Evolutionary conservation across 2,888 invertebrate genomes (phyloP).

Genomic region (Altica lythri): DNA sequence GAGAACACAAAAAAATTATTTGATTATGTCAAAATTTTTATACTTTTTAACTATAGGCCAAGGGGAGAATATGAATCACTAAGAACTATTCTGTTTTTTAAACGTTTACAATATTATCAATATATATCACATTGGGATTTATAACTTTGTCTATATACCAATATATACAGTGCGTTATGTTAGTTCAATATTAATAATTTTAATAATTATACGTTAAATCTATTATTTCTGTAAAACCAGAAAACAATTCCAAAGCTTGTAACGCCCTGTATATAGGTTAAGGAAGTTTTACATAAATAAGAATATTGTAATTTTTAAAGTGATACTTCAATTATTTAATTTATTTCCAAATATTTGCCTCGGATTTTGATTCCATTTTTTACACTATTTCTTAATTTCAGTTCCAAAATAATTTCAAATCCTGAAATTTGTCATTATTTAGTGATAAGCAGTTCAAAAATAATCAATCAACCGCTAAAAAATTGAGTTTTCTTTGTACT

Average conservation of each 20-base stretch:
- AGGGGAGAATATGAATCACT: constrained; percentile 31
- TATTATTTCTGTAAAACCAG: constrained; percentile 39
- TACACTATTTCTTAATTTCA: too few species aligned
- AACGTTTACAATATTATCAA: constrained; percentile 50
- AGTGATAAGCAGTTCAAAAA: too few species aligned
- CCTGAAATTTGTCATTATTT: too few species aligned
- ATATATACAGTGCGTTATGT: constrained; percentile 27
- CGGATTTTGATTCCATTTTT: too few species aligned
- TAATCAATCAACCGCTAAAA: too few species aligned
- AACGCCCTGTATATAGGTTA: constrained; percentile 27
- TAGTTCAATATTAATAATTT: constrained; percentile 18
- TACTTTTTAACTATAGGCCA: constrained; percentile 30
- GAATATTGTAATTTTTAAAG: too few species aligned
- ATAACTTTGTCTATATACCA: constrained; percentile 38
- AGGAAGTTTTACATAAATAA: constrained; percentile 1
- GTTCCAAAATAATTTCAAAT: too few species aligned
- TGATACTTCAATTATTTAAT: too few species aligned
- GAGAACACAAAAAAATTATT: constrained; percentile 37
- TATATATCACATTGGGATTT: constrained; percentile 53
- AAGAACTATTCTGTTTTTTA: constrained; percentile 28
- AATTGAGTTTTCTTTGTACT: too few species aligned
- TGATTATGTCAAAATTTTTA: constrained; percentile 45
- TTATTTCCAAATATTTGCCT: too few species aligned
- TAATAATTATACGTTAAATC: constrained; percentile 20
- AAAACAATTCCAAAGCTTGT: constrained; percentile 21